Evolutionary conservation across 2,797 vertebrate species (phyloP).

Genomic region (Cossypha polioptera): DNA sequence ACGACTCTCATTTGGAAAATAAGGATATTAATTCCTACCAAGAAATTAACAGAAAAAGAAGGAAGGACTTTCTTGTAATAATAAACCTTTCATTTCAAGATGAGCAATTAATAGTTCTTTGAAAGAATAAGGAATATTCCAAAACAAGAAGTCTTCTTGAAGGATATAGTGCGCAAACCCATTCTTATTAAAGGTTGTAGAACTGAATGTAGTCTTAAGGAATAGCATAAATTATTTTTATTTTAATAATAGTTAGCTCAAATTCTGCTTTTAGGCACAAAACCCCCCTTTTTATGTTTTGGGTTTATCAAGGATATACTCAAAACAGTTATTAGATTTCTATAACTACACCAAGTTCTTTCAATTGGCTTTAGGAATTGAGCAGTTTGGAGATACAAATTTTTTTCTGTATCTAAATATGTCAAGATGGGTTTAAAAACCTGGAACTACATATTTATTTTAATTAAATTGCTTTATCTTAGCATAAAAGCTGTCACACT

Average conservation of each 20-base stretch:
- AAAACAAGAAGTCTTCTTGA: not conserved
- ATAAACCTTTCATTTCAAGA: not conserved
- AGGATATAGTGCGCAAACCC: not conserved
- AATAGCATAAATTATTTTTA: not conserved
- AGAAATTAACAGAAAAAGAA: not conserved
- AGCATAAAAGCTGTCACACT: not conserved
- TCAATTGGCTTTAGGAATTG: not conserved
- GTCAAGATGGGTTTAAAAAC: not conserved
- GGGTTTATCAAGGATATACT: not conserved
- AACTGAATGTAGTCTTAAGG: not conserved
- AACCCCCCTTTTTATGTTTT: not conserved
- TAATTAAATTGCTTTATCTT: not conserved
- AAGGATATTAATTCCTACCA: not conserved
- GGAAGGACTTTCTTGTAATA: not conserved
- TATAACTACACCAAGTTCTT: not conserved
- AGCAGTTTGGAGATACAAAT: not conserved
- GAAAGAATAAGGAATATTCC: not conserved
- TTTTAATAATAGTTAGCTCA: not conserved
- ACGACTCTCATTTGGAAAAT: not conserved
- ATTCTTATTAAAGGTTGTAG: not conserved
- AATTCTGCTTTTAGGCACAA: not conserved
- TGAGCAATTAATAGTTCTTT: not conserved
- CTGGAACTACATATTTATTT: not conserved
- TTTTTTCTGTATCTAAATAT: not conserved
- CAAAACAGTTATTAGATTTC: not conserved